These are phyloP conservation scores for Gandaritis pyraliata DNA, from an alignment of 2,888 invertebrate species.

Conservation along the genomic window DNA sequence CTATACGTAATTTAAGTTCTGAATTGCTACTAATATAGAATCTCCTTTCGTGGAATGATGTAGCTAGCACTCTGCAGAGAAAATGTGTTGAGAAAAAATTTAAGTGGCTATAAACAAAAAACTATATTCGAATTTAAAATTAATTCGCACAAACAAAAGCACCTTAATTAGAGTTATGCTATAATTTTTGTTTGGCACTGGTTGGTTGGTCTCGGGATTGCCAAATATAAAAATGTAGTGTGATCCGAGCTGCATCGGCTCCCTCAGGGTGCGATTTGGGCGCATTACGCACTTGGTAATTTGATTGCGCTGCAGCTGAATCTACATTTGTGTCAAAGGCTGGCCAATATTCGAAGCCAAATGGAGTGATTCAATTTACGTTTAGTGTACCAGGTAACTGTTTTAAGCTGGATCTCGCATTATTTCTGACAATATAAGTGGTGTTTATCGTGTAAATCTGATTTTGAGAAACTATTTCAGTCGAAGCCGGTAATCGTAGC, in stretches of 20 bases:
- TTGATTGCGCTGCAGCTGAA: slow-evolving; percentile 31
- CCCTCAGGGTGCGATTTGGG: slow-evolving; percentile 60
- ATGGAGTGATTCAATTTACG: slow-evolving; percentile 13
- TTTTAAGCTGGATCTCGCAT: background rate
- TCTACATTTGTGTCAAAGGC: slow-evolving; percentile 24
- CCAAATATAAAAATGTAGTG: slow-evolving; percentile 72
- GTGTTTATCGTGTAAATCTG: too few relatives aligned
- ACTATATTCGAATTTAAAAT: slow-evolving; percentile 34
- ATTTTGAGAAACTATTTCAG: too few relatives aligned
- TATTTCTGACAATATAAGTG: background rate
- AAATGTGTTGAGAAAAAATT: too few relatives aligned
- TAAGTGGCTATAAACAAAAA: background rate
- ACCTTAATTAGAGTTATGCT: slow-evolving; percentile 46
- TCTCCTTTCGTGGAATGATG: too few relatives aligned
- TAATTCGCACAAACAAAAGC: slow-evolving; percentile 51
- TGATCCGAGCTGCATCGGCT: slow-evolving; percentile 63
- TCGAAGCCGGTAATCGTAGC: too few relatives aligned
- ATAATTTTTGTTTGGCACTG: slow-evolving; percentile 58
- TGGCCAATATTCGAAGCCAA: slow-evolving; percentile 24
- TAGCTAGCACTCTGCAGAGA: too few relatives aligned
- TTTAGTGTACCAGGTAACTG: background rate
- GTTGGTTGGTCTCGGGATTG: slow-evolving; percentile 58
- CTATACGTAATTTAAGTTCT: too few relatives aligned
- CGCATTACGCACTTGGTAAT: slow-evolving; percentile 49
- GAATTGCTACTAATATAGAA: too few relatives aligned